Evolutionary conservation across 2,888 invertebrate species (phyloP).

Genomic region (Phortica okadai): DNA sequence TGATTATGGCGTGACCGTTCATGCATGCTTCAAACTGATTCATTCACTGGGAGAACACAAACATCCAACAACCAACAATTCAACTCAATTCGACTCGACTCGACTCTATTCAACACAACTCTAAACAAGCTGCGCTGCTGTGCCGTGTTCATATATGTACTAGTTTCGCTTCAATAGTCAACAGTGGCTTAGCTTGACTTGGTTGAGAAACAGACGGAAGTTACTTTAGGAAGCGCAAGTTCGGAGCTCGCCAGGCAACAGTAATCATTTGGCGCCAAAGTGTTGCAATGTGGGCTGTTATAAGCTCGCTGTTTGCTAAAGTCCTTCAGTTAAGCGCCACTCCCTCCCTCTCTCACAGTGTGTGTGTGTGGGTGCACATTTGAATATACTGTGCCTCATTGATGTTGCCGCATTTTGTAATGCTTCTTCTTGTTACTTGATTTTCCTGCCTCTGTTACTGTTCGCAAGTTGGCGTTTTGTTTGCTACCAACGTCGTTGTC

Average conservation of each 20-base stretch:
- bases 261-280: too few relatives aligned
- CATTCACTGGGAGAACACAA: constrained; percentile 36
- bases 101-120: constrained; percentile 45
- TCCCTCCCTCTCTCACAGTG: background rate
- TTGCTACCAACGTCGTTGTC: constrained; percentile 16
- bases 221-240: too few relatives aligned
- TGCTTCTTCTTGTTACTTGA: background rate
- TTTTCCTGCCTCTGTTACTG: background rate
- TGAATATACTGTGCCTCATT: background rate
- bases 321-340: too few relatives aligned
- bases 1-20: constrained; percentile 71
- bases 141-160: background rate
- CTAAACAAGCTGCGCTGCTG: constrained; percentile 44
- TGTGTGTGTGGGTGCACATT: constrained; percentile 4
- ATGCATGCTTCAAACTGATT: constrained; percentile 71
- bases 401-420: background rate
- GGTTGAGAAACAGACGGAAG: too few relatives aligned
- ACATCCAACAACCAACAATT: background rate
- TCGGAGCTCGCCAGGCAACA: too few relatives aligned
- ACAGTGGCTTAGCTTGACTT: background rate
- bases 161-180: constrained; percentile 63
- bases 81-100: constrained; percentile 2
- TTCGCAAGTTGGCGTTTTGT: constrained; percentile 12
- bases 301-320: too few relatives aligned
- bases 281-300: too few relatives aligned